phyloP scores from a whole-genome alignment of 2,888 invertebrate genomes.

The Bibio marci region DNA sequence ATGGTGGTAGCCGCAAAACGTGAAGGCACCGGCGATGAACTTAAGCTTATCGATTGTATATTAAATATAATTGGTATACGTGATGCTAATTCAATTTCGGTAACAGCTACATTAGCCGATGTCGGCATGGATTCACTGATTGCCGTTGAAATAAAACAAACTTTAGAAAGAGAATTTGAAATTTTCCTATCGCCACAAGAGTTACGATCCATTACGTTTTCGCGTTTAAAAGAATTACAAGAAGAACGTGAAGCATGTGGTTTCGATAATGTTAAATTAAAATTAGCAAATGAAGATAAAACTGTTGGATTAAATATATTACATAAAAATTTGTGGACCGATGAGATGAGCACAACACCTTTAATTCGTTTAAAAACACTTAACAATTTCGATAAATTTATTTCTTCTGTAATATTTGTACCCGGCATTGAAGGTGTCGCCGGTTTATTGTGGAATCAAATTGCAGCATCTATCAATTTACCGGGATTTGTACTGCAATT shows the following conservation, averaged over 20 bases:
- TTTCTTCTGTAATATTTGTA: slow-evolving; percentile 27
- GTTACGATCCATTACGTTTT: slow-evolving; percentile 61
- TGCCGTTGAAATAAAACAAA: slow-evolving; percentile 92
- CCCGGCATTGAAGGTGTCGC: slow-evolving; percentile 45
- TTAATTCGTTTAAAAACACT: background rate
- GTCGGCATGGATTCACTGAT: slow-evolving; percentile 95
- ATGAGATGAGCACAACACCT: background rate
- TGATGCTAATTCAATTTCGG: slow-evolving; percentile 50
- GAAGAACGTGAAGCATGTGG: slow-evolving; percentile 4
- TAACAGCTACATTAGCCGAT: slow-evolving; percentile 63
- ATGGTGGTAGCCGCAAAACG: slow-evolving; percentile 80
- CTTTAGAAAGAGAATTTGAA: slow-evolving; percentile 76
- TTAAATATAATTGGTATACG: slow-evolving; percentile 48
- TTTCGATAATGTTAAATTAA: slow-evolving; percentile 11
- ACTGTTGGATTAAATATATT: background rate
- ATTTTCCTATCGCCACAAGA: slow-evolving; percentile 73
- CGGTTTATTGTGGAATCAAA: background rate
- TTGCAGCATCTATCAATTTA: background rate
- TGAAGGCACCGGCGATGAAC: slow-evolving; percentile 38
- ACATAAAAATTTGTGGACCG: background rate
- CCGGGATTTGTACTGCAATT: slow-evolving; percentile 1
- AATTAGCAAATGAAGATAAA: background rate
- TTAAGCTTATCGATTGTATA: slow-evolving; percentile 55
- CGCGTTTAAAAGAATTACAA: slow-evolving; percentile 22
- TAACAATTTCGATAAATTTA: slow-evolving; percentile 4